Conservation (phyloP, 2,797 vertebrate genomes). For the Lepidocolaptes lacrymiger region DNA sequence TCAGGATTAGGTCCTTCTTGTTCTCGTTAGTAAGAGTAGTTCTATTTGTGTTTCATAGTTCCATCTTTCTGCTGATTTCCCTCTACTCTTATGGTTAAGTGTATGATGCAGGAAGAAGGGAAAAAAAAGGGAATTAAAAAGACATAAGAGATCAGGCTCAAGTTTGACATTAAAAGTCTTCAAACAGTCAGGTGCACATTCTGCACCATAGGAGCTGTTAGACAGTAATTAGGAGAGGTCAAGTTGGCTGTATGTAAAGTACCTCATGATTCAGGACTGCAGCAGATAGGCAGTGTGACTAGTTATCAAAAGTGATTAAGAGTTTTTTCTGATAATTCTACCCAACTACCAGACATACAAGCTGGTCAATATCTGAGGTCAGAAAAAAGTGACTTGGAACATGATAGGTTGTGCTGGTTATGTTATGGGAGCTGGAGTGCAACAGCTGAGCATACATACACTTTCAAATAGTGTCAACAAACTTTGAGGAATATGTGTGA, state of each 20-base stretch:
- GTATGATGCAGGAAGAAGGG: background rate
- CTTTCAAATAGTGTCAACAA: background rate
- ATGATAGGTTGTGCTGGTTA: background rate
- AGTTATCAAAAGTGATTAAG: background rate
- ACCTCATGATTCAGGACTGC: background rate
- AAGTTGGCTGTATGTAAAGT: background rate
- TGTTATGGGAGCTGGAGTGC: too few species aligned
- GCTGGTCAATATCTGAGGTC: background rate
- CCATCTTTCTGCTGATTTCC: background rate
- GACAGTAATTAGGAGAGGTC: background rate
- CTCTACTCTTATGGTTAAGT: background rate
- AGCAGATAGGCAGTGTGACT: background rate
- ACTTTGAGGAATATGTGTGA: background rate
- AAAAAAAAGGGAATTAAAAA: background rate
- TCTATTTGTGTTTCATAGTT: background rate
- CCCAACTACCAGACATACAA: background rate
- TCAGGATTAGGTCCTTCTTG: background rate
- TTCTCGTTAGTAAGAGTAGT: background rate
- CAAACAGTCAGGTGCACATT: background rate
- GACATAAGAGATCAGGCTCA: background rate
- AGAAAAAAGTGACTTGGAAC: background rate
- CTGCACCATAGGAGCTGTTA: background rate
- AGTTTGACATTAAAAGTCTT: background rate
- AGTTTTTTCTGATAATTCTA: background rate
- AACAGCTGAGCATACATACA: background rate